These are phyloP conservation scores for Chlorodrepanis virens DNA, from an alignment of 2,113 vertebrate species.

Conservation along the genomic window DNA sequence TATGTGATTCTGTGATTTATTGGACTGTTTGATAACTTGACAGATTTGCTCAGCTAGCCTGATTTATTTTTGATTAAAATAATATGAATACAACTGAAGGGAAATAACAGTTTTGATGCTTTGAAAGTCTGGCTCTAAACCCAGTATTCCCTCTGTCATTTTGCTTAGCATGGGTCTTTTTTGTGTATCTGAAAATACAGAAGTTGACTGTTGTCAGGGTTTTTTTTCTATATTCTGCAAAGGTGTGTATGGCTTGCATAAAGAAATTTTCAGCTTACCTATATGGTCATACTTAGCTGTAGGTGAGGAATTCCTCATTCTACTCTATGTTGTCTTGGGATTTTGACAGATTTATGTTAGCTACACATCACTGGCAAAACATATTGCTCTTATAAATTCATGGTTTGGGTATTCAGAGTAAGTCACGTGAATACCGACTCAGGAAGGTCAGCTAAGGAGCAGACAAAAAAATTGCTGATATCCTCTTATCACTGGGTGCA, in stretches of 20 bases:
- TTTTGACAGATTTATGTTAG: slow-evolving; percentile 54
- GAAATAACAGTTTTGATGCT: neutral
- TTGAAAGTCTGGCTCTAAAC: neutral
- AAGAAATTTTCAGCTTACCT: neutral
- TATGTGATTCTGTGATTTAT: neutral
- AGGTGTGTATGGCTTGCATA: neutral
- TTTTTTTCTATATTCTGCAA: neutral
- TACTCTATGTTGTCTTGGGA: slow-evolving; percentile 18
- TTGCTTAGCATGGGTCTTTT: neutral
- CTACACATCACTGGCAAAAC: neutral
- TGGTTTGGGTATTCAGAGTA: slow-evolving; percentile 68
- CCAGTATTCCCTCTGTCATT: rapidly evolving
- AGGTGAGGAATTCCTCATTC: neutral
- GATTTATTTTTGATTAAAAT: neutral
- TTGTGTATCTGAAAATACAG: neutral
- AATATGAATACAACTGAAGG: neutral
- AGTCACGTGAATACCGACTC: slow-evolving; percentile 72
- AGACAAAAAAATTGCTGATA: neutral
- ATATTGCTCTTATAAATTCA: slow-evolving; percentile 64
- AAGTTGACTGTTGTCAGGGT: rapidly evolving
- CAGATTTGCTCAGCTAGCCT: neutral
- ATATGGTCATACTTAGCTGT: neutral
- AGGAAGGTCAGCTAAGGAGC: neutral
- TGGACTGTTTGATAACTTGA: neutral
- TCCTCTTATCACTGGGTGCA: neutral